phyloP scores from a whole-genome alignment of 2,888 invertebrate genomes.

The Rhingia campestris region DNA sequence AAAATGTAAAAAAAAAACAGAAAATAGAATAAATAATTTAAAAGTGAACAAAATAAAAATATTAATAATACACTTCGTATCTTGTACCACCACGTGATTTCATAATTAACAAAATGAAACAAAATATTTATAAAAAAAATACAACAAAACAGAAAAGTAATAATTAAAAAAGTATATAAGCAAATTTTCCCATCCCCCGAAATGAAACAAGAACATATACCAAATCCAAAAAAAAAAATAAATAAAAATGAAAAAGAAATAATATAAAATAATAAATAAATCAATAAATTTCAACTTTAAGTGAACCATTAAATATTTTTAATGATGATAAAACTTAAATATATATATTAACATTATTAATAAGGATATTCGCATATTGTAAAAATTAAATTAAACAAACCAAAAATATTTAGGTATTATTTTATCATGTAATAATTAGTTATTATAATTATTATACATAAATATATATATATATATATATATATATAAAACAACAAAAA shows the following conservation, averaged over 20 bases:
- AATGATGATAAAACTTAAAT: constrained; percentile 59
- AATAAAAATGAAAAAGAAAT: constrained; percentile 30
- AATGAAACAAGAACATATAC: constrained; percentile 67
- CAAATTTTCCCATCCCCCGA: constrained; percentile 56
- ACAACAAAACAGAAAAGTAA: constrained; percentile 47
- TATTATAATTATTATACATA: constrained; percentile 71
- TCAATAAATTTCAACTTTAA: constrained; percentile 65
- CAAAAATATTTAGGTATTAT: constrained; percentile 74
- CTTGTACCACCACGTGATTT: constrained; percentile 77
- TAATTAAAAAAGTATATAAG: constrained; percentile 29
- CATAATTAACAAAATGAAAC: constrained; percentile 74
- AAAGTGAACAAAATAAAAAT: constrained; percentile 44
- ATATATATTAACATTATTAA: constrained; percentile 60
- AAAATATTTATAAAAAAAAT: constrained; percentile 41
- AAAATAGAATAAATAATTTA: constrained; percentile 65
- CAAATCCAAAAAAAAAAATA: constrained; percentile 49
- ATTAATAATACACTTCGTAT: constrained; percentile 75
- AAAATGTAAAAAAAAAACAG: constrained; percentile 67
- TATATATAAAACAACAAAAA: constrained; percentile 35
- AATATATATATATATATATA: constrained; percentile 58
- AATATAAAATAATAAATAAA: constrained; percentile 32
- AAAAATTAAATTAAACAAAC: constrained; percentile 53
- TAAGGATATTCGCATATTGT: constrained; percentile 72
- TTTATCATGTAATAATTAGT: constrained; percentile 74
- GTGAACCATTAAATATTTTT: constrained; percentile 60